phyloP scores from a whole-genome alignment of 2,113 vertebrate genomes.

The Phrynosoma blainvillii region DNA sequence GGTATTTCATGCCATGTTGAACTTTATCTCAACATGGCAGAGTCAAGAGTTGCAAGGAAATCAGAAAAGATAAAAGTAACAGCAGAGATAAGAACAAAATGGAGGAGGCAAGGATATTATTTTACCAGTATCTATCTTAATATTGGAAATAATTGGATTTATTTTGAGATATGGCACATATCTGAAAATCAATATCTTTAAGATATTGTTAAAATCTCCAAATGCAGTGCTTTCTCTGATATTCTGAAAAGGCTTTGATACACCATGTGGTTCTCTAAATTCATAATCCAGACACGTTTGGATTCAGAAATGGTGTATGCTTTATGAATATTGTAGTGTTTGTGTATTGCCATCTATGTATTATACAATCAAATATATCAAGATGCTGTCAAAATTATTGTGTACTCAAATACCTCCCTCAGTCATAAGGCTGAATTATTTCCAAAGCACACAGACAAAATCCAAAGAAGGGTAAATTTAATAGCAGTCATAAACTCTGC shows the following conservation, averaged over 20 bases:
- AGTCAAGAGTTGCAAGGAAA: neutral
- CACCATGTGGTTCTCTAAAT: neutral
- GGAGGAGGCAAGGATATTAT: no score
- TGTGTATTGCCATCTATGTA: rapidly evolving
- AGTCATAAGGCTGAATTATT: conserved; percentile 44
- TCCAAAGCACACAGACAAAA: conserved; percentile 36
- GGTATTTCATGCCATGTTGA: neutral
- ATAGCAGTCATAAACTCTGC: conserved; percentile 41
- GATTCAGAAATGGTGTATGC: conserved; percentile 24
- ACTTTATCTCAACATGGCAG: neutral
- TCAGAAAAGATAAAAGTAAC: neutral
- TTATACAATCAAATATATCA: conserved; percentile 31
- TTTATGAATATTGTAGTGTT: conserved; percentile 12
- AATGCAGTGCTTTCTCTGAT: neutral
- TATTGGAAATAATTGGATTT: conserved; percentile 24
- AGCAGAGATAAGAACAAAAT: no score
- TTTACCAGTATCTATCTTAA: neutral
- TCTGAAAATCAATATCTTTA: conserved; percentile 22
- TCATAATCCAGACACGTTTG: neutral
- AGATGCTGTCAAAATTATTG: neutral
- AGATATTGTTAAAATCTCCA: neutral
- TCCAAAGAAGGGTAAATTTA: conserved; percentile 42
- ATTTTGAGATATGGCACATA: neutral
- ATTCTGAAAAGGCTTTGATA: neutral
- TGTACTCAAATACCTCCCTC: conserved; percentile 39